Conservation (phyloP, 2,888 invertebrate genomes). For the Lumbricus terrestris region DNA sequence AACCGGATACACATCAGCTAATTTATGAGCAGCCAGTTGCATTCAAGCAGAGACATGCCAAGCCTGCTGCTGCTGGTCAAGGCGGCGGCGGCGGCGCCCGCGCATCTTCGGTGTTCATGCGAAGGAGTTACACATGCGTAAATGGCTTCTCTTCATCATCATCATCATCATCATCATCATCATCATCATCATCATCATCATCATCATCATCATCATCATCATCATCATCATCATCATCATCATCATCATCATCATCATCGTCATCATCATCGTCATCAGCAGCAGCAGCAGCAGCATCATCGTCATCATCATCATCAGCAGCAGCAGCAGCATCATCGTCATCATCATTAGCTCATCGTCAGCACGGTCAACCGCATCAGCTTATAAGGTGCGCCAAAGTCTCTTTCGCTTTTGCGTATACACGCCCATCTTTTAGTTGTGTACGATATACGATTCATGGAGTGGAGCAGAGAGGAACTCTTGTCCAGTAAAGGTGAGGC, state of each 20-base stretch:
- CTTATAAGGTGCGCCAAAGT: background rate
- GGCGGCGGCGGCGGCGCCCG: no score
- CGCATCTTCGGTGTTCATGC: background rate
- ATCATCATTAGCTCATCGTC: background rate
- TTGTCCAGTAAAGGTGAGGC: no score
- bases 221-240: conserved; percentile 19
- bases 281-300: conserved; percentile 21
- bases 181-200: conserved; percentile 25
- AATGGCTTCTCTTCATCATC: background rate
- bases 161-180: conserved; percentile 6
- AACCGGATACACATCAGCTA: background rate
- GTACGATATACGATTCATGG: background rate
- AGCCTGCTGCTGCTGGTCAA: no score
- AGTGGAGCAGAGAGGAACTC: background rate
- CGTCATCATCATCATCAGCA: conserved; percentile 20
- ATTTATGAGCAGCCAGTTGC: conserved; percentile 7
- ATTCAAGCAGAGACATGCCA: background rate
- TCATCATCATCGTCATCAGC: no score
- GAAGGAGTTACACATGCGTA: background rate
- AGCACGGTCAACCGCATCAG: no score
- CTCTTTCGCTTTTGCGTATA: background rate
- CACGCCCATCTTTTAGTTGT: background rate
- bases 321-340: conserved; percentile 16
- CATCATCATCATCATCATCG: background rate
- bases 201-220: conserved; percentile 23